A percentile compares a stretch with the other conserved stretches of the same genome.
phyloP scores from a whole-genome alignment of 2,113 vertebrate genomes.

The Pelodiscus sinensis region DNA sequence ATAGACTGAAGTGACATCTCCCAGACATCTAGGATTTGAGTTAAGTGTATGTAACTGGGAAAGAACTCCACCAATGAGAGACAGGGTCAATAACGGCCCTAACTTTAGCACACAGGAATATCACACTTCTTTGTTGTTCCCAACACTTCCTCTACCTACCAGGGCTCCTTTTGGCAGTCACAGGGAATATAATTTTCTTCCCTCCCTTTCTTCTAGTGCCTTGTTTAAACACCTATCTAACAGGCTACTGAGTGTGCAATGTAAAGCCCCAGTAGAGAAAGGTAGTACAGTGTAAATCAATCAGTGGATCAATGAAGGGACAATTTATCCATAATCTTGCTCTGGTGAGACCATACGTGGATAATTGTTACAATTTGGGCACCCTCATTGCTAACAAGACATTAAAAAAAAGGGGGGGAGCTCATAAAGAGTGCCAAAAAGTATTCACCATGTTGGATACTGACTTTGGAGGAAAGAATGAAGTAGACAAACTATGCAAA shows the following conservation, averaged over 20 bases:
- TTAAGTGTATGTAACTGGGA: not conserved
- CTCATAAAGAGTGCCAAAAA: not conserved
- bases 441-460: not conserved
- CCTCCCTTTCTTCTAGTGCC: too few species aligned
- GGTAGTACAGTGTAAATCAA: not conserved
- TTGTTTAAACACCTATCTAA: not conserved
- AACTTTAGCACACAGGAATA: not conserved
- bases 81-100: not conserved
- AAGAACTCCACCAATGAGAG: not conserved
- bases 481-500: not conserved
- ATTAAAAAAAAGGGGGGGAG: not conserved
- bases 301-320: not conserved
- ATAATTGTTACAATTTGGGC: not conserved
- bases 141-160: not conserved
- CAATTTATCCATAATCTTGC: not conserved
- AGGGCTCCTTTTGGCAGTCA: not conserved
- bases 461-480: not conserved
- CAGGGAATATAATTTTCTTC: not conserved
- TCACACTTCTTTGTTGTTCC: not conserved
- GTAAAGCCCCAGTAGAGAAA: not conserved
- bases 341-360: not conserved
- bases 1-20: not conserved
- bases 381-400: not conserved
- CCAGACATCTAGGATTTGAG: not conserved
- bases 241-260: not conserved